Percentiles rank a stretch among this genome's conserved stretches.
These are phyloP conservation scores for Beroe ovata DNA, from an alignment of 37 sponge, comb jelly and placozoan genomes.

Conservation along the genomic window DNA sequence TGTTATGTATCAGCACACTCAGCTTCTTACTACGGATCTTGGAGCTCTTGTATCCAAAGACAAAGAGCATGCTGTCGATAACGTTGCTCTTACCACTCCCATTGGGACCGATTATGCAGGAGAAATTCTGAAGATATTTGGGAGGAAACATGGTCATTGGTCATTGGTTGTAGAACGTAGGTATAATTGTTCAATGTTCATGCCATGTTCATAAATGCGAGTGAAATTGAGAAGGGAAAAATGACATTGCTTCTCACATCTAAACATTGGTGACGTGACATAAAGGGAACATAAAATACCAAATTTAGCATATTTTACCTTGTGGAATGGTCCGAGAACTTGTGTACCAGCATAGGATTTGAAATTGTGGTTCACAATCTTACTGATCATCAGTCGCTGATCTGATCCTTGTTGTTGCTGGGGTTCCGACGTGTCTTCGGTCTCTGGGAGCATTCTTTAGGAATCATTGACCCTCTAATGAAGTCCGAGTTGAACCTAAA, in stretches of 20 bases:
- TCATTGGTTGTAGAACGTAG: too few relatives aligned
- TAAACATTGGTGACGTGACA: too few relatives aligned
- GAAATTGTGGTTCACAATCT: conserved; percentile 92
- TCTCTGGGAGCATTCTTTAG: too few relatives aligned
- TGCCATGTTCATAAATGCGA: too few relatives aligned
- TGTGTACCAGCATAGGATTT: conserved; percentile 96
- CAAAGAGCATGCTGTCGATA: conserved; percentile 95
- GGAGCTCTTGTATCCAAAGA: conserved; percentile 92
- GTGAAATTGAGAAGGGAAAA: too few relatives aligned
- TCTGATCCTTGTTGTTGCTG: conserved; percentile 32
- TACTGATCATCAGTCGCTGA: conserved; percentile 84
- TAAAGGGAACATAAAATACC: too few relatives aligned
- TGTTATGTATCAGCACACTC: conserved; percentile 90
- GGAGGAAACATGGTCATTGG: too few relatives aligned
- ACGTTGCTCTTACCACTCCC: conserved; percentile 98
- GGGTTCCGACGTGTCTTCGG: not conserved
- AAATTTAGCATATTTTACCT: conserved; percentile 72
- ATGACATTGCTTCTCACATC: too few relatives aligned
- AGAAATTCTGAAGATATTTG: conserved; percentile 87
- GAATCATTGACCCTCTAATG: too few relatives aligned
- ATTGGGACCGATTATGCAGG: conserved; percentile 93
- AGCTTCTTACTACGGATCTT: conserved; percentile 95
- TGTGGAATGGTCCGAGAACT: conserved; percentile 91
- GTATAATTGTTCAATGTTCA: too few relatives aligned
- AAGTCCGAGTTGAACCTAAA: too few relatives aligned